These are phyloP conservation scores for Hirundo rustica DNA, from an alignment of 2,797 vertebrate species.

Conservation along the genomic window DNA sequence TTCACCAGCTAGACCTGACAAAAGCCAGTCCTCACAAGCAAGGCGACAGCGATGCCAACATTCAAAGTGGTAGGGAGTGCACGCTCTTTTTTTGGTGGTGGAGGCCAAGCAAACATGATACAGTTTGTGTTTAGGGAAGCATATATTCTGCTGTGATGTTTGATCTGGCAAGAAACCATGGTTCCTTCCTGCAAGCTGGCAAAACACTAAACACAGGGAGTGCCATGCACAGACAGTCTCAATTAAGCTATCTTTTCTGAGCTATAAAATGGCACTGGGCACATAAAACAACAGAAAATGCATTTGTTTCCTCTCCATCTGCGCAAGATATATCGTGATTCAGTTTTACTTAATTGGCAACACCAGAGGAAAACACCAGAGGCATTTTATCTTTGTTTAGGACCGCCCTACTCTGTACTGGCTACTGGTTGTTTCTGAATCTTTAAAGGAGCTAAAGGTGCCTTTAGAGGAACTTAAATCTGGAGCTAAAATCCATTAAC, in stretches of 20 bases:
- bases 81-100: not conserved
- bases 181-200: conserved; percentile 45
- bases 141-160: not conserved
- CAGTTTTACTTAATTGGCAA: not conserved
- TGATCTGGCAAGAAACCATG: not conserved
- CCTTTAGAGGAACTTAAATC: not conserved
- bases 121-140: conserved; percentile 19
- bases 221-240: not conserved
- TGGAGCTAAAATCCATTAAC: not conserved
- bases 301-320: conserved; percentile 23
- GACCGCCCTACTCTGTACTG: not conserved
- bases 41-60: not conserved
- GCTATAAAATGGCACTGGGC: conserved; percentile 31
- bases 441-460: not conserved
- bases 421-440: not conserved
- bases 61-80: not conserved
- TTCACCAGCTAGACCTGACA: not conserved
- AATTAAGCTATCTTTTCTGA: conserved; percentile 55
- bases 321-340: not conserved
- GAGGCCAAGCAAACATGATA: conserved; percentile 3
- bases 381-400: not conserved
- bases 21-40: not conserved
- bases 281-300: conserved; percentile 28
- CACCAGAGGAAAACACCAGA: not conserved
- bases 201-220: conserved; percentile 2